phyloP scores from a whole-genome alignment of 2,797 vertebrate species.

The Meriones psammophilus region DNA sequence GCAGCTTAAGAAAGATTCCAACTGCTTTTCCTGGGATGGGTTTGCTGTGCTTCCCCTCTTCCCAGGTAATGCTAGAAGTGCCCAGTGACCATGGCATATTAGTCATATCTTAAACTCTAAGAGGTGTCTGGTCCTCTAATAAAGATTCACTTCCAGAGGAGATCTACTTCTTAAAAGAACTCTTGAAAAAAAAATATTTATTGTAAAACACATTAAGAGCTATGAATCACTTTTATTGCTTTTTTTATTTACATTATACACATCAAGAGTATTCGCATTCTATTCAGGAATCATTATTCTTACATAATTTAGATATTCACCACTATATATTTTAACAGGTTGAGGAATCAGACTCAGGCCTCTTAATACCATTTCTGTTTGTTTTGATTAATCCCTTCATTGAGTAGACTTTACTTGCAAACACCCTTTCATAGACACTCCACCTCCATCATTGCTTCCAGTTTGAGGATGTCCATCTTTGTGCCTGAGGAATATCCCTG shows the following conservation, averaged over 20 bases:
- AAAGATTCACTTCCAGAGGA: neutral
- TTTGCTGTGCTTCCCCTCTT: neutral
- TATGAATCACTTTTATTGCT: neutral
- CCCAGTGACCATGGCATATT: neutral
- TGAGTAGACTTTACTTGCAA: neutral
- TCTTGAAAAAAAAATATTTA: neutral
- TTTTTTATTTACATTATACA: neutral
- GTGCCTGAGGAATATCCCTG: neutral
- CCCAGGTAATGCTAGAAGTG: neutral
- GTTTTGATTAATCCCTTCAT: neutral
- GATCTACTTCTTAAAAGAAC: neutral
- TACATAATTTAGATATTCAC: neutral
- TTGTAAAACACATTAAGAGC: neutral
- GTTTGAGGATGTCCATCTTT: neutral
- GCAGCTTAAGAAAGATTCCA: neutral
- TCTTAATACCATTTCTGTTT: neutral
- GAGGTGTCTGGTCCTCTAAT: no score
- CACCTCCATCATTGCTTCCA: fast-evolving
- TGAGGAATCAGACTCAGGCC: neutral
- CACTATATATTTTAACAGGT: neutral
- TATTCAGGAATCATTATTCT: neutral
- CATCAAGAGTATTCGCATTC: neutral
- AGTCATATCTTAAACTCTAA: neutral
- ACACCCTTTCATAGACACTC: neutral
- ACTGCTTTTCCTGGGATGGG: neutral